Base-by-base conservation (phyloP, 92 coral and sea anemone species). In the Isaurus tuberculatus region DNA sequence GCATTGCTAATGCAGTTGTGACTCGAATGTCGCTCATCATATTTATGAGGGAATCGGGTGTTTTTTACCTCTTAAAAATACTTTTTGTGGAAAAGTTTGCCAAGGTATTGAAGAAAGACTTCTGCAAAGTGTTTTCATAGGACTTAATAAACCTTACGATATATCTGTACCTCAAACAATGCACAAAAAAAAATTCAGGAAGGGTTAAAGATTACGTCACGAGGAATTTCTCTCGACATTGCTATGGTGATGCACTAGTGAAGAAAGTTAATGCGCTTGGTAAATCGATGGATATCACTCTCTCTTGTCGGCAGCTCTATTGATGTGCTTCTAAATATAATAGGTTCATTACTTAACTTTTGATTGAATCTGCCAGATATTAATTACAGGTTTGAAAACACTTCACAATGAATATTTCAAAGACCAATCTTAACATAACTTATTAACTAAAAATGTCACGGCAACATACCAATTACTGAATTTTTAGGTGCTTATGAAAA, bases 391-490 rank as follows among this genome's bases (percentile, higher is more conserved):
- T 34, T 77, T 33, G 70, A 77, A 77, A 77, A 16, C 33, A 23
- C 33, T 75, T 77, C 82, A 77, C 28, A 77, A 77, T 57, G 36
- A 58, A 53, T 46, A 19, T 53, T 77, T 60, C 51, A 57, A 60
- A 40, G 40, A 42, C 70, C 51, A 15, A 77, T 77, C 82, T 31
- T 57, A 77, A 57, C 43, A 19, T 60, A 77, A 77, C 82, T 58
- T 77, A 77, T 77, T 60, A 77, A 60, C 36, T 60, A 36, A 69
- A 34, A 77, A 77, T 77, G 82, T 77, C 82, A 58, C 82, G 82
- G 82, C 82, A 58, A 7, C 44, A 23, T 58, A 70, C 82, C 82
- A 77, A 77, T 23, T 15, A 60, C 17, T 60, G 82, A 77, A 77
- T 77, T 77, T 55, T 44, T 58, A 33, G 36, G 51, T 55, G 31